These are phyloP conservation scores for Lordiphosa andalusiaca DNA, from an alignment of 2,888 invertebrate species.

Conservation along the genomic window DNA sequence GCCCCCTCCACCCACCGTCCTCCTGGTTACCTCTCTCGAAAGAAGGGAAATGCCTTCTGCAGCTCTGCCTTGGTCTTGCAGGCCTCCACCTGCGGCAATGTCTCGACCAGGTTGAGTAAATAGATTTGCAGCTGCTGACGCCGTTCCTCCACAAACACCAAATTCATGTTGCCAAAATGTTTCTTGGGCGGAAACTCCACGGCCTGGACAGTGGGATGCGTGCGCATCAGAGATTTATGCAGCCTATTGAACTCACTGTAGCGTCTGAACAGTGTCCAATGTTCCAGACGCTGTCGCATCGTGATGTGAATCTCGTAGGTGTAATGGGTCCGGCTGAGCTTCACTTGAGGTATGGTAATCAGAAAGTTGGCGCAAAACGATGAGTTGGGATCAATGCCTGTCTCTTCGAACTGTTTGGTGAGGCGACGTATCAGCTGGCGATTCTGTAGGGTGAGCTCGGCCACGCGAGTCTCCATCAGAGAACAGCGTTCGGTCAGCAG, in stretches of 20 bases:
- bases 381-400: slow-evolving; percentile 75
- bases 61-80: slow-evolving; percentile 89
- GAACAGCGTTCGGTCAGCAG: slow-evolving; percentile 75
- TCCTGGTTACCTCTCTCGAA: slow-evolving; percentile 83
- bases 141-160: slow-evolving; percentile 92
- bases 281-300: slow-evolving; percentile 83
- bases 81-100: slow-evolving; percentile 88
- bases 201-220: slow-evolving; percentile 89
- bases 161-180: slow-evolving; percentile 93
- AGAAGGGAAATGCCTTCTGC: slow-evolving; percentile 91
- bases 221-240: slow-evolving; percentile 89
- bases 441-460: slow-evolving; percentile 78
- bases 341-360: slow-evolving; percentile 78
- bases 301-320: slow-evolving; percentile 79
- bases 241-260: slow-evolving; percentile 95
- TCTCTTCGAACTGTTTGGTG: slow-evolving; percentile 72
- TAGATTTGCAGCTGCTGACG: slow-evolving; percentile 92
- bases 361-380: slow-evolving; percentile 76
- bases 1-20: slow-evolving; percentile 2
- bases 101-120: slow-evolving; percentile 90
- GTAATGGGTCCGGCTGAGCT: slow-evolving; percentile 74
- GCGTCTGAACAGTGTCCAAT: slow-evolving; percentile 97
- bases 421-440: slow-evolving; percentile 75
- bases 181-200: slow-evolving; percentile 98
- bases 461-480: slow-evolving; percentile 77